Base-by-base conservation (phyloP, 2,113 vertebrate genomes). In the Caranx melampygus region DNA sequence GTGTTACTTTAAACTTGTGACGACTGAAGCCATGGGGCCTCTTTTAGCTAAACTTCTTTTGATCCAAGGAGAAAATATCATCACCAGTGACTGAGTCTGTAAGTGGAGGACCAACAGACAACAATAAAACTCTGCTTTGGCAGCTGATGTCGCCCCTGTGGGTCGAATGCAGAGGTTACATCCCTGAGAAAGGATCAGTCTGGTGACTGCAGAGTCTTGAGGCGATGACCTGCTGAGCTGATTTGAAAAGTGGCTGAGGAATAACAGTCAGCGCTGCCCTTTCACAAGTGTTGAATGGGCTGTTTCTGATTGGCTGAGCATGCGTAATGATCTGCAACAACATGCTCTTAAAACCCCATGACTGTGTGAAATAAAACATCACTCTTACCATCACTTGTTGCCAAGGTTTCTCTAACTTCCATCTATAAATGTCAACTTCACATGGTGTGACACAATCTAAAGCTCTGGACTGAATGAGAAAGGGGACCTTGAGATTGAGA, bases 361-460 rank as follows among this genome's bases (percentile, higher is more conserved):
- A 16, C 9, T 16, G 40, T 59, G 54, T 11, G 34, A n/a, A 52
- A 40, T 14, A 45, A 21, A 54, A 40, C 62, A 33, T 52, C n/a
- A 58, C 51, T 59, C 49, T 64, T 65, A 5, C 49, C 49, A 40
- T 47, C 16, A 58, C 33, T 33, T 10, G 65, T 75, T 81, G 58
- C 61, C 54, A 77, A 60, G 60, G 61, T 78, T 78, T 77, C 75
- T 20, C 0, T 0, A 55, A 52, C 55, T 34, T 78, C 68, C 68
- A 0, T 72, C 61, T 49, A 18, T 49, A 83, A 73, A 62, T 57
- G 75, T 68, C 63, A 59, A 31, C 21, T n/a, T 4, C 18, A 35
- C 18, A 34, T 12, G 5, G 10, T 55, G 31, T 21, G 55, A 6
- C 52, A 9, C 40, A 13, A 13, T 64, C 6, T 26, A 31, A 51